Evolutionary conservation across 2,888 invertebrate species (phyloP).

Genomic region (Zeuzera pyrina): DNA sequence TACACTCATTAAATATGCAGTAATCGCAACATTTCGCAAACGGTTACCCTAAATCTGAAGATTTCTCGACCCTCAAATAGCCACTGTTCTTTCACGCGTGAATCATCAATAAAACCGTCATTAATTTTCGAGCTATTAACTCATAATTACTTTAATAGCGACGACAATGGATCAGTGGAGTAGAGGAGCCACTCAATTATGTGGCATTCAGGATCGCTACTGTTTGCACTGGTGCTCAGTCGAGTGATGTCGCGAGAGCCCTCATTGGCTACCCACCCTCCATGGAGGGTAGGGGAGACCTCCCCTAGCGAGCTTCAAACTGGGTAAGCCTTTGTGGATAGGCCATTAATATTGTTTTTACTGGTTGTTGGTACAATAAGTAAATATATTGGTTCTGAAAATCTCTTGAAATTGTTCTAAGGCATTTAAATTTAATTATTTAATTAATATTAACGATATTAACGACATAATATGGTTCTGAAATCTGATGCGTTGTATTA

Average conservation of each 20-base stretch:
- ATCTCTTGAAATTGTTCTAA: no score
- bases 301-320: slow-evolving; percentile 3
- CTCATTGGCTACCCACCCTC: slow-evolving; percentile 53
- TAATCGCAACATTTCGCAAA: no score
- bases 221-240: slow-evolving; percentile 47
- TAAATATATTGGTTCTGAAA: no score
- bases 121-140: slow-evolving; percentile 57
- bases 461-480: no score
- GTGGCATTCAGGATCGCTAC: slow-evolving; percentile 50
- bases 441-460: no score
- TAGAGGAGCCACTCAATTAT: slow-evolving; percentile 54
- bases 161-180: slow-evolving; percentile 45
- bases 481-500: no score
- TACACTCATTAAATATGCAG: no score
- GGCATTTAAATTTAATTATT: no score
- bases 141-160: slow-evolving; percentile 58
- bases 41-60: no score
- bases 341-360: slow-evolving; percentile 13
- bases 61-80: no score
- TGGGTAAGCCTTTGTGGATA: slow-evolving; percentile 23
- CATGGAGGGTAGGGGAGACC: slow-evolving; percentile 10
- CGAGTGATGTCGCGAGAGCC: slow-evolving; percentile 36
- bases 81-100: slow-evolving; percentile 33
- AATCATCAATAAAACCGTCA: slow-evolving; percentile 50
- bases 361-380: slow-evolving; percentile 1